These are phyloP conservation scores for Caprella mutica DNA, from an alignment of 2,888 invertebrate genomes.

Conservation along the genomic window DNA sequence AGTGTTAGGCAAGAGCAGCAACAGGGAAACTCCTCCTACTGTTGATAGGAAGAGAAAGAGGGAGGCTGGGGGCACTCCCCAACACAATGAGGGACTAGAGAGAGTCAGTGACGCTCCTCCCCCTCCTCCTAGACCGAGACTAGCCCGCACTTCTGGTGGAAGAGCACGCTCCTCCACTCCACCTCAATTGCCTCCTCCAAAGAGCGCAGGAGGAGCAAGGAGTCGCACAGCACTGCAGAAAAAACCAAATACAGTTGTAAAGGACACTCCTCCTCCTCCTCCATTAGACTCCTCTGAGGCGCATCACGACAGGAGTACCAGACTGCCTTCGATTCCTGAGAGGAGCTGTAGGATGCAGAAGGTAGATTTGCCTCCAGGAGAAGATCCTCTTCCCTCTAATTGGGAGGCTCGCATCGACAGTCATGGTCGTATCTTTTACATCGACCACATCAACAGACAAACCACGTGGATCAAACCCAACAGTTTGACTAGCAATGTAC, in stretches of 20 bases:
- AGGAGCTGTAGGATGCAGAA: constrained; percentile 51
- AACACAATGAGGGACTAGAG: too few species aligned
- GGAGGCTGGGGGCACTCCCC: too few species aligned
- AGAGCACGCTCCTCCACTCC: too few species aligned
- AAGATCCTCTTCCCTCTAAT: constrained; percentile 73
- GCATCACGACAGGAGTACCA: constrained; percentile 56
- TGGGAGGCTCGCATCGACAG: constrained; percentile 97
- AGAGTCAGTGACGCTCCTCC: too few species aligned
- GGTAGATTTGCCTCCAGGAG: constrained; percentile 47
- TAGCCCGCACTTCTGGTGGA: too few species aligned
- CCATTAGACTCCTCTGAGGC: constrained; percentile 23
- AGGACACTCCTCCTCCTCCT: constrained; percentile 44
- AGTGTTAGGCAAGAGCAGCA: too few species aligned
- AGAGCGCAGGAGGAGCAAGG: not conserved
- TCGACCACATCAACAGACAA: constrained; percentile 89
- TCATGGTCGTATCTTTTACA: constrained; percentile 92
- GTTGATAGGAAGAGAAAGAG: too few species aligned
- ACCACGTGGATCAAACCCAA: constrained; percentile 74
- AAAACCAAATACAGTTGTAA: constrained; percentile 38
- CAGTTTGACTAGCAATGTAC: constrained; percentile 35
- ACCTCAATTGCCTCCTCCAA: too few species aligned
- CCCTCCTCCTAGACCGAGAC: too few species aligned
- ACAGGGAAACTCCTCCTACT: too few species aligned
- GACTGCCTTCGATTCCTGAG: constrained; percentile 71
- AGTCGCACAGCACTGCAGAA: not conserved